Percentiles rank a stretch among this genome's conserved stretches.
Evolutionary conservation across 2,888 invertebrate genomes (phyloP).

Genomic region (Sipha maydis): DNA sequence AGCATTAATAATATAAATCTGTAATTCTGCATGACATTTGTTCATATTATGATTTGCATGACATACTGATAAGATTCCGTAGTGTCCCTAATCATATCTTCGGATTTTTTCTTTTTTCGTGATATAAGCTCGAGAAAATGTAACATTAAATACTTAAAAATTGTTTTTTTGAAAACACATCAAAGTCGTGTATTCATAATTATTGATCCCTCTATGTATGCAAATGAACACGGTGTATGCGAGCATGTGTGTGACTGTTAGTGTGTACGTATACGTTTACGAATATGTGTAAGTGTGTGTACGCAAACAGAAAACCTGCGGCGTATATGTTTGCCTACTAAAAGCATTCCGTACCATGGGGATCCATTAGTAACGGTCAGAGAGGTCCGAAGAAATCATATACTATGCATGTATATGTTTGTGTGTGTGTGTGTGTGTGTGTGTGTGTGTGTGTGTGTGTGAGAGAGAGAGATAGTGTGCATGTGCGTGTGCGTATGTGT

Average conservation of each 20-base stretch:
- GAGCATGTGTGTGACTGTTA: neutral
- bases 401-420: too few species aligned
- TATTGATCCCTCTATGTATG: neutral
- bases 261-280: conserved; percentile 10
- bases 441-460: neutral
- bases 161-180: neutral
- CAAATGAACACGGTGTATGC: neutral
- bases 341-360: conserved; percentile 45
- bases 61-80: neutral
- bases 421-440: neutral
- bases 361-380: conserved; percentile 56
- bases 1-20: neutral
- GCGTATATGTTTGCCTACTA: conserved; percentile 47
- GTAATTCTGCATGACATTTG: neutral
- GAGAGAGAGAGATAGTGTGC: too few species aligned
- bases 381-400: conserved; percentile 45
- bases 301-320: conserved; percentile 46
- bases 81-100: neutral
- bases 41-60: neutral
- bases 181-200: neutral
- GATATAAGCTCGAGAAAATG: neutral
- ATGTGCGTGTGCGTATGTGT: neutral
- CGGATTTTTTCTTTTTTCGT: neutral
- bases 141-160: neutral
- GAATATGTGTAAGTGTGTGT: neutral